Evolutionary conservation across 2,888 invertebrate genomes (phyloP).

Genomic region (Flexamia atlantica): DNA sequence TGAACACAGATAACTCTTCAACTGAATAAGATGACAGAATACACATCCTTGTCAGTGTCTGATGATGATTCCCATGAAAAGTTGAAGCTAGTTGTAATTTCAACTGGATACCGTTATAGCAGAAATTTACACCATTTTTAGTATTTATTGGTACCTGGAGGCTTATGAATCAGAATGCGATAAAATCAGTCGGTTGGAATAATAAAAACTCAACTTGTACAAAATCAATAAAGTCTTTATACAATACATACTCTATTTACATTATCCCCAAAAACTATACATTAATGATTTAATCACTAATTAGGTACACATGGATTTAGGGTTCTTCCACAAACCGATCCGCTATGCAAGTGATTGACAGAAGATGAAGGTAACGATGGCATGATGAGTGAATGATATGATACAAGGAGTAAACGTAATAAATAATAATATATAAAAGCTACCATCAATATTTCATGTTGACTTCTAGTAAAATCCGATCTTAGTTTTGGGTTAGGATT

Average conservation of each 20-base stretch:
- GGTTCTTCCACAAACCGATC: slow-evolving; percentile 41
- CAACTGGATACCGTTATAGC: no score
- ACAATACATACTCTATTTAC: slow-evolving; percentile 68
- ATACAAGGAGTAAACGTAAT: slow-evolving; percentile 35
- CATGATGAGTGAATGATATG: slow-evolving; percentile 47
- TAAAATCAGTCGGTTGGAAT: no score
- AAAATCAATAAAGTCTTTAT: slow-evolving; percentile 66
- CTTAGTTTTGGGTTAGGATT: background rate
- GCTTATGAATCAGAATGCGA: no score
- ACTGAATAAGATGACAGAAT: no score
- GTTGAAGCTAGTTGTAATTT: no score
- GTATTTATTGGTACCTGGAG: no score
- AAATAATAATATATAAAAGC: slow-evolving; percentile 50
- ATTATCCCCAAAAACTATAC: slow-evolving; percentile 66
- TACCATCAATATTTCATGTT: background rate
- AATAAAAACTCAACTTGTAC: slow-evolving; percentile 59
- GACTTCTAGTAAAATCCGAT: background rate
- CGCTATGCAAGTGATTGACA: slow-evolving; percentile 34
- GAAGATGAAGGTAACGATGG: slow-evolving; percentile 16
- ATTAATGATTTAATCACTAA: slow-evolving; percentile 65
- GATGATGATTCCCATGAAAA: no score
- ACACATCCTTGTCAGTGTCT: no score
- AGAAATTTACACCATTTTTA: no score
- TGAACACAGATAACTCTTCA: no score
- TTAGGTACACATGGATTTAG: slow-evolving; percentile 64